Percentiles rank a stretch among this genome's conserved stretches.
Conservation (phyloP, 2,797 vertebrate species). For the Alauda arvensis region DNA sequence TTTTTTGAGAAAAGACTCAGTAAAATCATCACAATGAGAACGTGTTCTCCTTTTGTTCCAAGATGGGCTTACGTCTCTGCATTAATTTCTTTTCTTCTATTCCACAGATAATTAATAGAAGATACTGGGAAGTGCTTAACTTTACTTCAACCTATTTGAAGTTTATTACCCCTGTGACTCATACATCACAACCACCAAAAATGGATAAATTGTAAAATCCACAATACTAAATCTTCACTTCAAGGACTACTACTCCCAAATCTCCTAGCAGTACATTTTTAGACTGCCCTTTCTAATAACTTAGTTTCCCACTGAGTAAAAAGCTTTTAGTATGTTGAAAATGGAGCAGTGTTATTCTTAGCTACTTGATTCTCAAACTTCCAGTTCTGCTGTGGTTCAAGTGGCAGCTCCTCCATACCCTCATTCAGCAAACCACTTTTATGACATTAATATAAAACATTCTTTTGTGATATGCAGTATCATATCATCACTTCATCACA, state of each 20-base stretch:
- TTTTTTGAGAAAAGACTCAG: conserved; percentile 15
- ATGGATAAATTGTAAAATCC: conserved; percentile 73
- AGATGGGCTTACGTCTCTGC: conserved; percentile 54
- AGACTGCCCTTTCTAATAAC: conserved; percentile 70
- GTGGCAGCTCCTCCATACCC: conserved; percentile 1
- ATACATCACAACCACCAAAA: conserved; percentile 64
- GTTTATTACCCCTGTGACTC: conserved; percentile 72
- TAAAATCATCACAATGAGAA: conserved; percentile 39
- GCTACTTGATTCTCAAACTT: conserved; percentile 57
- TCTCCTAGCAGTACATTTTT: conserved; percentile 66
- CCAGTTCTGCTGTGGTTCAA: conserved; percentile 51
- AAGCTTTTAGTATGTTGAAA: conserved; percentile 66
- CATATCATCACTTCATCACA: conserved; percentile 61
- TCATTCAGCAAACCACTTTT: conserved; percentile 16
- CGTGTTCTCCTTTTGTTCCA: conserved; percentile 48
- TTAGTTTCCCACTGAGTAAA: conserved; percentile 66
- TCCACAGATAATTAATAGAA: conserved; percentile 72
- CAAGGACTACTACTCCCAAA: conserved; percentile 68
- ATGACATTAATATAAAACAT: conserved; percentile 34
- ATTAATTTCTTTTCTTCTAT: conserved; percentile 70
- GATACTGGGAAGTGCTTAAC: conserved; percentile 66
- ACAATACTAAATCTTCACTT: conserved; percentile 68
- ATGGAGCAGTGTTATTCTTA: conserved; percentile 64
- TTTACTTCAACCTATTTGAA: conserved; percentile 69
- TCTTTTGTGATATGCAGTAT: conserved; percentile 40